Conservation (phyloP, 30 jellyfish, hydroid and myxozoan genomes). For the Catostylus mosaicus region DNA sequence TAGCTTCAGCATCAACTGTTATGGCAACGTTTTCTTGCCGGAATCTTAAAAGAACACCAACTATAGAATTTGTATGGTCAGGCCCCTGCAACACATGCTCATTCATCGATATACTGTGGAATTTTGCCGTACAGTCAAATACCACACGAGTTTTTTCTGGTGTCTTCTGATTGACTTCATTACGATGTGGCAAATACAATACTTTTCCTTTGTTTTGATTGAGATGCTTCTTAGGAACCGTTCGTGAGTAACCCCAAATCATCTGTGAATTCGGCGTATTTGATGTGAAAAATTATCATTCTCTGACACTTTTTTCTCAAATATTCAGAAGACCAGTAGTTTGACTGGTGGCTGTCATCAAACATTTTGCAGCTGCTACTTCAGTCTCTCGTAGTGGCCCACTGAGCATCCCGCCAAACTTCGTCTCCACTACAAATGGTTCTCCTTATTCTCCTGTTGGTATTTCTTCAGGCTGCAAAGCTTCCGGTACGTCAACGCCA, state of each 20-base stretch:
- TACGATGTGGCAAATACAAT: slow-evolving; percentile 80
- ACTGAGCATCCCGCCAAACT: slow-evolving; percentile 66
- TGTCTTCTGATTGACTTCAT: slow-evolving; percentile 60
- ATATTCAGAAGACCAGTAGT: slow-evolving; percentile 10
- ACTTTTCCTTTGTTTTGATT: slow-evolving; percentile 9
- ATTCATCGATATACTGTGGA: slow-evolving; percentile 48
- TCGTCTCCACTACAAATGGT: slow-evolving; percentile 65
- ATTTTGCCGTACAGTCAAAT: slow-evolving; percentile 76
- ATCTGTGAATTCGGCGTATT: slow-evolving; percentile 31
- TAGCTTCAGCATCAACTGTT: slow-evolving; percentile 66
- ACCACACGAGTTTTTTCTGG: slow-evolving; percentile 71
- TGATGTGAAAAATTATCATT: background rate
- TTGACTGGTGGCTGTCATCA: background rate
- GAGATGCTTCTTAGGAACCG: slow-evolving; percentile 7
- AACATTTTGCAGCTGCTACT: slow-evolving; percentile 16
- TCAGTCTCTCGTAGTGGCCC: slow-evolving; percentile 50
- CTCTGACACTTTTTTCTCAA: background rate
- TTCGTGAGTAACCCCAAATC: slow-evolving; percentile 37
- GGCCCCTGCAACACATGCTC: slow-evolving; percentile 71
- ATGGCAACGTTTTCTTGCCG: slow-evolving; percentile 73
- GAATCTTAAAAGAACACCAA: slow-evolving; percentile 41
- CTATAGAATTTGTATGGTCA: slow-evolving; percentile 54
- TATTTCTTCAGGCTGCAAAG: slow-evolving; percentile 68
- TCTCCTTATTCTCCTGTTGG: slow-evolving; percentile 54
- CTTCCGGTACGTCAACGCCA: slow-evolving; percentile 61